phyloP scores from a whole-genome alignment of 2,113 vertebrate genomes.

The Microcebus lehilahytsara region DNA sequence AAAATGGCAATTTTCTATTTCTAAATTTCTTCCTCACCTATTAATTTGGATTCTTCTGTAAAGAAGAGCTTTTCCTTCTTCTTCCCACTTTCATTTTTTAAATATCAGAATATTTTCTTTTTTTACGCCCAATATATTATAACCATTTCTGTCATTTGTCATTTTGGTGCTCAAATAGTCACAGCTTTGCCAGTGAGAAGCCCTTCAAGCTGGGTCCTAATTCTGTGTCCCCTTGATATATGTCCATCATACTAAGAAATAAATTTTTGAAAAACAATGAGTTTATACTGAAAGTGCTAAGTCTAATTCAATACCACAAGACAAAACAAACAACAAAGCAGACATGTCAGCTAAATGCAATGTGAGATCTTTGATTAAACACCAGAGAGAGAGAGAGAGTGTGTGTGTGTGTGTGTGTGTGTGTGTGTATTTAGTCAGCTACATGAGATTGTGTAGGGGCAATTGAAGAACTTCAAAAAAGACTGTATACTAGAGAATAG shows the following conservation, averaged over 20 bases:
- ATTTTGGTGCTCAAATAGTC: slow-evolving; percentile 11
- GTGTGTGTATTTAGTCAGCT: not conserved
- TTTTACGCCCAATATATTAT: not conserved
- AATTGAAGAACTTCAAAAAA: not conserved
- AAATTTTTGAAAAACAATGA: not conserved
- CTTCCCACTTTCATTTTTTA: not conserved
- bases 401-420: not conserved
- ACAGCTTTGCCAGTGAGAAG: not conserved
- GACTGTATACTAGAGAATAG: not conserved
- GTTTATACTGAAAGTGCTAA: not conserved
- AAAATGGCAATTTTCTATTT: not conserved
- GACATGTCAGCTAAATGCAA: not conserved
- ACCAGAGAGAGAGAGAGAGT: not conserved
- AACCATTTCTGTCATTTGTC: not conserved
- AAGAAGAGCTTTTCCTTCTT: not conserved
- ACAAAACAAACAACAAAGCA: slow-evolving; percentile 7
- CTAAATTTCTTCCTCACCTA: not conserved
- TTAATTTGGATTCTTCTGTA: not conserved
- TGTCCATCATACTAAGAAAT: not conserved
- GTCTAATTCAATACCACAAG: not conserved
- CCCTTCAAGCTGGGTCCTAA: not conserved
- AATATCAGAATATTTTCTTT: not conserved
- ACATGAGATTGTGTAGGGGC: not conserved
- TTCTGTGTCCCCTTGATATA: not conserved
- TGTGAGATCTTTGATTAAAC: slow-evolving; percentile 13